phyloP scores from a whole-genome alignment of 2,797 vertebrate genomes.

The Poecilia picta region DNA sequence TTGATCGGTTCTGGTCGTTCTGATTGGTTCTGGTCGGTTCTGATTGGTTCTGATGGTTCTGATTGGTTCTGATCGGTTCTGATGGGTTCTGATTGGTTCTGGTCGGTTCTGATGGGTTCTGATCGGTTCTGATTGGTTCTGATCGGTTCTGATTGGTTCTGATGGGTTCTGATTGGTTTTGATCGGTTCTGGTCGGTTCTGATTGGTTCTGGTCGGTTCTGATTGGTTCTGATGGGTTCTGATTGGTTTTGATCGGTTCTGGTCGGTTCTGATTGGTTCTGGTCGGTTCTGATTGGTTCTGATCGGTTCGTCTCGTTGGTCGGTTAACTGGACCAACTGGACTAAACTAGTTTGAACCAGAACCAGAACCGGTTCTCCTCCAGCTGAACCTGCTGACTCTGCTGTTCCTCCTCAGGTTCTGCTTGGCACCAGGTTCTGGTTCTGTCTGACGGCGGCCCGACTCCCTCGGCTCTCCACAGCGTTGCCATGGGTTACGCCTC shows the following conservation, averaged over 20 bases:
- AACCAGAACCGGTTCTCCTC: not conserved
- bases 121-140: no score
- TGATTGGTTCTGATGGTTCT: not conserved
- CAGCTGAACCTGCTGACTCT: not conserved
- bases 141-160: no score
- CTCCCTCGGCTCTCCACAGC: conserved; percentile 81
- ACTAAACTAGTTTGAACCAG: not conserved
- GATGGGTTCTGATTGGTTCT: no score
- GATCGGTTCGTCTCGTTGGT: not conserved
- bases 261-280: no score
- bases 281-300: not conserved
- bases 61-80: no score
- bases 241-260: no score
- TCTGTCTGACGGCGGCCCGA: conserved; percentile 90
- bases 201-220: no score
- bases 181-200: not conserved
- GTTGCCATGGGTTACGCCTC: conserved; percentile 86
- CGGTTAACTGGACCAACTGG: not conserved
- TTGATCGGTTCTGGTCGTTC: no score
- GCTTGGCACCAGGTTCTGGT: conserved; percentile 87
- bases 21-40: no score
- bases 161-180: no score
- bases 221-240: no score
- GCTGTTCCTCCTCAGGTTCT: conserved; percentile 75
- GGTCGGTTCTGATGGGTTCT: not conserved